Evolutionary conservation across 1,140 invertebrate species (phyloP).

Genomic region (Magallana ariakensis): DNA sequence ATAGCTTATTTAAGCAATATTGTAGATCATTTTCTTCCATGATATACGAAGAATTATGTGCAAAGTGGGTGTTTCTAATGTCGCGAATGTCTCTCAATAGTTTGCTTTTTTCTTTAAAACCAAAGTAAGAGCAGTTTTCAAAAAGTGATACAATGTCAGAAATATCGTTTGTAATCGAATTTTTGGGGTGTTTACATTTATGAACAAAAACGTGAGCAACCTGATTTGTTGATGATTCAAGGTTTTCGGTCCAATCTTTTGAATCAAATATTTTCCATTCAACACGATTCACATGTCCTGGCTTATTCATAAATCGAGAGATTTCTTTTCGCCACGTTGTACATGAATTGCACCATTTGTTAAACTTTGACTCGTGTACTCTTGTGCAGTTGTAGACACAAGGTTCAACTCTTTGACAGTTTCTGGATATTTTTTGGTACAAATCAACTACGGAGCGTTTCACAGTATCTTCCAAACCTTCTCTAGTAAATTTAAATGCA

Average conservation of each 20-base stretch:
- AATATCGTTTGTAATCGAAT: neutral
- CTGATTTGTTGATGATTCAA: neutral
- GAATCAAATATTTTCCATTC: neutral
- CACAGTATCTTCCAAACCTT: neutral
- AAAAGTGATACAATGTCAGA: neutral
- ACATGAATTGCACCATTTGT: neutral
- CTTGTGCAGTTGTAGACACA: neutral
- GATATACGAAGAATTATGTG: neutral
- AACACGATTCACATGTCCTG: neutral
- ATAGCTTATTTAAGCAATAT: neutral
- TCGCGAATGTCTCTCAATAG: neutral
- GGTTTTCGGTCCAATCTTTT: neutral
- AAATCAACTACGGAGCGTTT: neutral
- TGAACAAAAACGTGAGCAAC: neutral
- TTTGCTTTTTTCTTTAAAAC: too few species aligned
- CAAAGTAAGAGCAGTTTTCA: neutral
- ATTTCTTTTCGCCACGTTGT: neutral
- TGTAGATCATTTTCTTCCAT: neutral
- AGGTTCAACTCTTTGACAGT: neutral
- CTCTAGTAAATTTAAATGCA: neutral
- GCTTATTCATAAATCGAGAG: neutral
- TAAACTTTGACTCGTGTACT: neutral
- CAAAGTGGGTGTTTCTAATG: neutral
- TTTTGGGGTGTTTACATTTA: neutral
- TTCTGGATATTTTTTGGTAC: neutral